Conservation (phyloP, 2,797 vertebrate genomes). For the Phoeniculus purpureus region DNA sequence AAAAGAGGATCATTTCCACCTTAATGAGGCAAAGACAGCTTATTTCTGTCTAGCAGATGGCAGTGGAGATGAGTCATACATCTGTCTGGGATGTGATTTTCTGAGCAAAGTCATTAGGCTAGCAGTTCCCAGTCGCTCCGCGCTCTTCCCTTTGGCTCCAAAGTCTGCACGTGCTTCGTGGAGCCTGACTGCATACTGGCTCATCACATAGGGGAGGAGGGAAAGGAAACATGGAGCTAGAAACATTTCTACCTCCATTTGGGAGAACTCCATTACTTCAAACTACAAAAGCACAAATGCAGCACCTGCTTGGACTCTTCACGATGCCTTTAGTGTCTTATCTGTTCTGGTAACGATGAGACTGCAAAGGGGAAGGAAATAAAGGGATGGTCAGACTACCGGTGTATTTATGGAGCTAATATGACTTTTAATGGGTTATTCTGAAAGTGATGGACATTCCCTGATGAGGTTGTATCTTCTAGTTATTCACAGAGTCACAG, state of each 20-base stretch:
- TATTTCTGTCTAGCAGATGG: slow-evolving; percentile 47
- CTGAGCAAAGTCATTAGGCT: slow-evolving; percentile 14
- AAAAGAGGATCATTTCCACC: slow-evolving; percentile 56
- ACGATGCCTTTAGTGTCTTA: neutral
- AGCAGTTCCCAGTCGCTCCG: neutral
- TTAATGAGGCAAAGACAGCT: slow-evolving; percentile 63
- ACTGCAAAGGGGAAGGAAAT: neutral
- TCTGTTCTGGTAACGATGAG: neutral
- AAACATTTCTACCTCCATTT: neutral
- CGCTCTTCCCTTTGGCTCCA: neutral
- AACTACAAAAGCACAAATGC: neutral
- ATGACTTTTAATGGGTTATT: neutral
- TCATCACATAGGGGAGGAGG: neutral
- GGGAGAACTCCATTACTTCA: neutral
- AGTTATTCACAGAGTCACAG: neutral
- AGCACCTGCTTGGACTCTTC: neutral
- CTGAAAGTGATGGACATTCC: neutral
- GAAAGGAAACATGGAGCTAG: neutral
- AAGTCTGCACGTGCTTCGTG: neutral
- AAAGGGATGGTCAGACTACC: neutral
- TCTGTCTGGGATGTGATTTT: slow-evolving; percentile 35
- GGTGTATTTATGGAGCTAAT: neutral
- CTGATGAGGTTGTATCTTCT: neutral
- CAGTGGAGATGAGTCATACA: slow-evolving; percentile 39
- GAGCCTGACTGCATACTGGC: neutral